Evolutionary conservation across 2,888 invertebrate genomes (phyloP), one percentile per base, ranked within the genome.

Genomic region (Epinotia nisella): DNA sequence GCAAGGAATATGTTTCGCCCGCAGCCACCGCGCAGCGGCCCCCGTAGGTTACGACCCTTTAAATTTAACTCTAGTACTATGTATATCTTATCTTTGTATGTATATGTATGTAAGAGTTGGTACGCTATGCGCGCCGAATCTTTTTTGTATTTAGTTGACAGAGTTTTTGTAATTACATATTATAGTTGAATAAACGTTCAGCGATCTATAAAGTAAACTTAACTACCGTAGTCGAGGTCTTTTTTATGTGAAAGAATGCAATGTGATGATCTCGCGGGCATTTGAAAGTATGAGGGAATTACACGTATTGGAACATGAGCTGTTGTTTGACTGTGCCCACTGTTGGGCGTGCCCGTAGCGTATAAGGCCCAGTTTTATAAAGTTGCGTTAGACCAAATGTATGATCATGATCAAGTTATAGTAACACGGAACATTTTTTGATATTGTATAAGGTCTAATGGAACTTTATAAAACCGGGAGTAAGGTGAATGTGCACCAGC

Each of bases 131-230:
- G 90, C 87, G 86, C 87, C 85, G 85, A 79, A 80, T 75, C 79
- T 78, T 85, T n/a, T 89, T 90, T 92, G 88, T 92, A 91, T 92
- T 93, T 93, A 93, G 92, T 93, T 90, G 88, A 89, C 89, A 87
- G 85, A 90, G 88, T 88, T 88, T 89, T 90, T 92, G 93, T 93
- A 93, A 92, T 93, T 92, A 92, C 85, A 91, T 85, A 87, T 88
- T 88, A 90, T 87, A 86, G 87, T 87, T 85, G 83, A 85, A 85
- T 81, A 83, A 82, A 86, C 85, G 89, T 89, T 66, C 86, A 85
- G 90, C 90, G 89, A 87, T 87, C 85, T 86, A 84, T 88, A 87
- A 87, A 87, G 85, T 87, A n/a, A 87, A 89, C 84, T 81, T 81
- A 68, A 68, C 56, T 81, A 83, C 81, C 80, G 81, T 84, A 89